Evolutionary conservation across 64 coral and sea anemone species (phyloP).

Genomic region (Cladopsammia gracilis): DNA sequence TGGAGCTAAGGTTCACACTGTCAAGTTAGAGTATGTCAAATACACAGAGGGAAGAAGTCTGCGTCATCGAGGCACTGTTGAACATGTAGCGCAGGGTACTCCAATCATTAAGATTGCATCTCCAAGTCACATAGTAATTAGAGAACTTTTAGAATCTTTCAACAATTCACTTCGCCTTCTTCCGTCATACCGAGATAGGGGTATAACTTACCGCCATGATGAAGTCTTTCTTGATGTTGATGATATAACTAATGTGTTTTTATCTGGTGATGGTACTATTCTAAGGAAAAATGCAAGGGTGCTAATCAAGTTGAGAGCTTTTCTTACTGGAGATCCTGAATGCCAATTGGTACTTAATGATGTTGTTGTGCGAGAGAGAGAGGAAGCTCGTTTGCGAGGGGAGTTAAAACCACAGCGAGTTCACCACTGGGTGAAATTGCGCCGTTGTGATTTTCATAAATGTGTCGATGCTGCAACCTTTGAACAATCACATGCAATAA

Average conservation of each 20-base stretch:
- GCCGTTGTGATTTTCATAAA: constrained; percentile 84
- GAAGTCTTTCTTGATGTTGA: constrained; percentile 97
- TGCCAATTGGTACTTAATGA: constrained; percentile 97
- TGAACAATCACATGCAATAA: constrained; percentile 80
- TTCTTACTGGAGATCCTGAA: constrained; percentile 95
- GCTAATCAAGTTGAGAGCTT: constrained; percentile 86
- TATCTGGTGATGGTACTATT: constrained; percentile 84
- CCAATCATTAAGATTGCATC: constrained; percentile 93
- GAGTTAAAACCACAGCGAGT: constrained; percentile 92
- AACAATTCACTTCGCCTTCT: constrained; percentile 83
- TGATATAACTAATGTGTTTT: constrained; percentile 77
- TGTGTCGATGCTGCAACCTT: constrained; percentile 75
- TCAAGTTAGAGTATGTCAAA: constrained; percentile 93
- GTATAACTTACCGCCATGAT: constrained; percentile 91
- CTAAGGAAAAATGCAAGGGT: constrained; percentile 86
- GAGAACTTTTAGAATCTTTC: constrained; percentile 87
- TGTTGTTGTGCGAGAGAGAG: constrained; percentile 79
- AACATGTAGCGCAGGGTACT: constrained; percentile 84
- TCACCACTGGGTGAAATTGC: constrained; percentile 93
- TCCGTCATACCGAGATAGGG: constrained; percentile 93
- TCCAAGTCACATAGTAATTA: constrained; percentile 81
- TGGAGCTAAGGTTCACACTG: constrained; percentile 88
- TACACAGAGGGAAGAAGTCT: constrained; percentile 91
- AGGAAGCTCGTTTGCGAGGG: constrained; percentile 84
- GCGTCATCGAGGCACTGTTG: constrained; percentile 73